These are phyloP conservation scores for Ophiothrix spiculata DNA, from an alignment of 35 echinoderm and acorn worm genomes.

Conservation along the genomic window DNA sequence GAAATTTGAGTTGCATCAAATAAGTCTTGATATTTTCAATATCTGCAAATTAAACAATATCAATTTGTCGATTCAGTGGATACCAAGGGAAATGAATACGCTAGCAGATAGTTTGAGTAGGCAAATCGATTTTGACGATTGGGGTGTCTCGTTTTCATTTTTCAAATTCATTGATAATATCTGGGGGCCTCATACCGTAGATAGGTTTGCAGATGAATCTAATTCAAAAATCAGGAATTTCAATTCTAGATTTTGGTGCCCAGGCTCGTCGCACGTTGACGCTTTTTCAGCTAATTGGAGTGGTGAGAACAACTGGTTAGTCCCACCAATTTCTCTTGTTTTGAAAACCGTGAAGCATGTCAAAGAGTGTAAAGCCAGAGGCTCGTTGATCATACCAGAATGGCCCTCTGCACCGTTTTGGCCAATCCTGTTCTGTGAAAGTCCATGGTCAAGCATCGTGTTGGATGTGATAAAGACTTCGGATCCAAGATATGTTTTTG, in stretches of 20 bases:
- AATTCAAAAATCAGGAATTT: conserved; percentile 22
- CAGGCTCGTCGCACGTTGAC: conserved; percentile 2
- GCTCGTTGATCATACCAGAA: conserved; percentile 15
- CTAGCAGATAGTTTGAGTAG: conserved; percentile 33
- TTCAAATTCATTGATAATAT: conserved; percentile 6
- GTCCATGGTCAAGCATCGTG: background rate
- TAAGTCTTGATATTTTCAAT: conserved; percentile 22
- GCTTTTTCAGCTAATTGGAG: conserved; percentile 33
- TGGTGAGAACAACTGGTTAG: conserved; percentile 33
- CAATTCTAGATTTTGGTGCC: conserved; percentile 41
- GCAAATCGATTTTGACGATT: conserved; percentile 29
- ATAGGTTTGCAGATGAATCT: conserved; percentile 42
- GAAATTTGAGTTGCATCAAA: conserved; percentile 26
- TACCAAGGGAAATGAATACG: conserved; percentile 32
- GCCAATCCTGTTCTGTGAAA: background rate
- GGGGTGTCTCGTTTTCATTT: conserved; percentile 2
- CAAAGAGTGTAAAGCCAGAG: background rate
- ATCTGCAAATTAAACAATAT: conserved; percentile 35
- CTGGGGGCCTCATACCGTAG: conserved; percentile 51
- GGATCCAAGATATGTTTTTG: background rate
- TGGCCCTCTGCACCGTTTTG: conserved; percentile 41
- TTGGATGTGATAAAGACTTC: background rate
- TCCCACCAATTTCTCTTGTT: conserved; percentile 28
- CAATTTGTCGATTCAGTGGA: conserved; percentile 23
- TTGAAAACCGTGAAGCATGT: conserved; percentile 16